Base-by-base conservation (phyloP, 2,797 vertebrate genomes). In the Tadarida brasiliensis region DNA sequence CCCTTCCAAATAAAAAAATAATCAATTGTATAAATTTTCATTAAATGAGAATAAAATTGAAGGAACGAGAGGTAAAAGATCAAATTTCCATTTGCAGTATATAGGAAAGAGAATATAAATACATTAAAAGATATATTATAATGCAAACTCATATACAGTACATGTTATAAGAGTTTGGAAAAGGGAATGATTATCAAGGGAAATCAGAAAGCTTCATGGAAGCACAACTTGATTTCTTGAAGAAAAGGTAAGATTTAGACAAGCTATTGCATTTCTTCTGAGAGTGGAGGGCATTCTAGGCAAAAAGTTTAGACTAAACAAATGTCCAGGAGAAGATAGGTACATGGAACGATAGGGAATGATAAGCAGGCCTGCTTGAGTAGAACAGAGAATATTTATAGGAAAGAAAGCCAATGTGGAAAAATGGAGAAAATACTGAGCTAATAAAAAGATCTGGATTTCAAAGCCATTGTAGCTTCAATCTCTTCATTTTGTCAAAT, bases 11-110 rank as follows among this genome's bases (percentile, higher is more conserved):
- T 24, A 85, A 85, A 70, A 22, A 90, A 76, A 67, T 22, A 20
- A 35, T 77, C n/a, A 87, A 68, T 4, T 71, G 10, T 63, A 44
- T 35, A 82, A 39, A 70, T 87, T 80, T 94, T 77, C 44, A 94
- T 10, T 88, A 71, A 59, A 88, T 82, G 33, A 94, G 65, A 82
- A 88, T 56, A 44, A 94, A 95, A 84, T 11, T 81, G 35, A 86
- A 65, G 44, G 80, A 85, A 73, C 9, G 26, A 87, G 51, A 84
- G 35, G 61, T 63, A 63, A 88, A 73, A 91, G 28, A 65, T 61
- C 20, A 88, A 91, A 93, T 67, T 85, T 80, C 61, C 61, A 84
- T 33, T 84, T 89, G 35, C 22, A 11, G 39, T 76, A 70, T 49
- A 90, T 5, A 90, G 67, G 56, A 65, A 81, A 87, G 28, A 90